phyloP scores from a whole-genome alignment of 2,797 vertebrate genomes.

The Siniperca scherzeri region DNA sequence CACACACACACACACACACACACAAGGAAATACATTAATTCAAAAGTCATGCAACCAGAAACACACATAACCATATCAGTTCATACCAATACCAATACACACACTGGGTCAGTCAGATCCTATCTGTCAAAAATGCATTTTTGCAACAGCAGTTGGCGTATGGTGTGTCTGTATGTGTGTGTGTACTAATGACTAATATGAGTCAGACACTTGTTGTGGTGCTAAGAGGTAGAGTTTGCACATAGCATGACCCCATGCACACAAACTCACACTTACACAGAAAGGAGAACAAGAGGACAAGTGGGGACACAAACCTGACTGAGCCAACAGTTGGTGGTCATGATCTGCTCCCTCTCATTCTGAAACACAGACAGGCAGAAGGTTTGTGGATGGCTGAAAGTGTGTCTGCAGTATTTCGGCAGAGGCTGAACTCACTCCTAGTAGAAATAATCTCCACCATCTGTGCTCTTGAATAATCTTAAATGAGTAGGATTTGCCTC shows the following conservation, averaged over 20 bases:
- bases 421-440: background rate
- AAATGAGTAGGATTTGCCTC: background rate
- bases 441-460: background rate
- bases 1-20: background rate
- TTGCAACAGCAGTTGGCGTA: background rate
- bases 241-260: background rate
- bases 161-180: background rate
- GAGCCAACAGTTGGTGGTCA: conserved; percentile 98
- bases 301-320: conserved; percentile 88
- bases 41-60: conserved; percentile 11
- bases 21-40: conserved; percentile 22
- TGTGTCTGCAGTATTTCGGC: background rate
- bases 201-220: conserved; percentile 12
- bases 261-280: conserved; percentile 14
- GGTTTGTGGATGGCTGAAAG: background rate
- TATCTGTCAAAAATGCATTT: conserved; percentile 21
- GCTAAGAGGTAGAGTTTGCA: background rate
- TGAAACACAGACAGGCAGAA: conserved; percentile 77
- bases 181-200: background rate
- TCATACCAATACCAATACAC: conserved; percentile 9
- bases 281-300: background rate
- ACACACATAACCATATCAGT: conserved; percentile 21
- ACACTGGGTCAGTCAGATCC: conserved; percentile 14
- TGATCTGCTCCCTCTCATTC: conserved; percentile 98
- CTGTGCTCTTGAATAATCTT: background rate